A percentile compares a stretch with the other conserved stretches of the same genome.
phyloP scores from a whole-genome alignment of 2,888 invertebrate species.

The Neuroscelio doddi region DNA sequence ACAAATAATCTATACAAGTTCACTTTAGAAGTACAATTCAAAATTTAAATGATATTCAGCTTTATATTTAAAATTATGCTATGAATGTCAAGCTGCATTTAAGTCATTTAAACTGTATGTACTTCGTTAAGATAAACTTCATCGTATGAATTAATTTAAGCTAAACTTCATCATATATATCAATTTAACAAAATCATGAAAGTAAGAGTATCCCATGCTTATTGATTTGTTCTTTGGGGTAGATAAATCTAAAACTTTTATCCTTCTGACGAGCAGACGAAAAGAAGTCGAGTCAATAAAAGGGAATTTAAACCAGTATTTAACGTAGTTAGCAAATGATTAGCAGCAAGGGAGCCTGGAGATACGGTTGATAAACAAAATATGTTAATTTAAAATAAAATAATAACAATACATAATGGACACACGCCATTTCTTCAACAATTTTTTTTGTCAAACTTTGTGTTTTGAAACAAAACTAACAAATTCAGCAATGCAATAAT shows the following conservation, averaged over 20 bases:
- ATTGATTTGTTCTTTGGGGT: constrained; percentile 30
- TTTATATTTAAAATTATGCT: no score
- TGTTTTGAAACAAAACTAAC: no score
- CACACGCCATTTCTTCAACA: not conserved
- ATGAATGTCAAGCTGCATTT: no score
- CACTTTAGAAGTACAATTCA: no score
- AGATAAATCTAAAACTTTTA: constrained; percentile 43
- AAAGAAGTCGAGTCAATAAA: constrained; percentile 46
- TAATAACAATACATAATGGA: no score
- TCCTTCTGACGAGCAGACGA: constrained; percentile 36
- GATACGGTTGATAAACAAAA: no score
- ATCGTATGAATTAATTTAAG: no score
- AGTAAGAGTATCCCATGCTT: constrained; percentile 14
- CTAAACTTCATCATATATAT: constrained; percentile 16
- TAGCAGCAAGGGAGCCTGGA: constrained; percentile 56
- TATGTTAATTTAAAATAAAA: no score
- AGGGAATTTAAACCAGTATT: constrained; percentile 66
- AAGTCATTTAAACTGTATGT: no score
- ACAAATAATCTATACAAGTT: no score
- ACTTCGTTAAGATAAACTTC: no score
- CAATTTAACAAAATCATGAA: constrained; percentile 16
- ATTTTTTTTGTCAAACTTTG: not conserved
- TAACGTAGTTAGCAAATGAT: constrained; percentile 66
- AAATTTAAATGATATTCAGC: no score
- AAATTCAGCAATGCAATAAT: not conserved